Evolutionary conservation across 2,797 vertebrate genomes (phyloP), one percentile per base, ranked within the genome.

Genomic region (Alauda arvensis): DNA sequence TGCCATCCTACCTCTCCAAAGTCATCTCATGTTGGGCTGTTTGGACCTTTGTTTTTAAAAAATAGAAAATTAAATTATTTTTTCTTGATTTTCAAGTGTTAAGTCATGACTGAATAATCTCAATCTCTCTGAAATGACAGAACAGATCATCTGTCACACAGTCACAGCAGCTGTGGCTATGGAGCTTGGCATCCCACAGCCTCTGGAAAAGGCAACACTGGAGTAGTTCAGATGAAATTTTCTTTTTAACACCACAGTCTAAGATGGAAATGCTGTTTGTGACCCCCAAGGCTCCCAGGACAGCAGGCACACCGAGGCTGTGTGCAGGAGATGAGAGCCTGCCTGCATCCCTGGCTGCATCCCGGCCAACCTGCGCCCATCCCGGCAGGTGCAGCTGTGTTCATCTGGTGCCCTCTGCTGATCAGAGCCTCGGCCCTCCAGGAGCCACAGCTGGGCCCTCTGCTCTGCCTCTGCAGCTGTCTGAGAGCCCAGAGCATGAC

Each of bases 351-450:
- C 34, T 0, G 25, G 5, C 74, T 43, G 57, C 31, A 49, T 34
- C 69, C 76, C 37, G 16, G 49, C 40, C 81, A 77, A 53, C 26
- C 43, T 14, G 69, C 14, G 33, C 33, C 23, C 48, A 1, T 17
- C 7, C 17, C 7, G 17, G 4, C 48, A 60, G 33, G 83, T 26
- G 39, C 43, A 81, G 77, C 67, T 5, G 89, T 23, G 83, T 18
- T 28, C 23, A 59, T 72, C 43, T 55, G 86, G 78, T 89, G 94
- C 94, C 95, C 94, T 95, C 94, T 96, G 91, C 94, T 88, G 95
- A n/a, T 61, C 80, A 8, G 43, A 2, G 34, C 9, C 83, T 65
- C 72, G 24, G 77, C 43, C 77, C 31, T 4, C 3, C 4, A 3
- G 39, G 4, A 53, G 37, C 70, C 79, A n/a, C 21, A 7, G 53